phyloP scores from a whole-genome alignment of 1,140 invertebrate genomes.

The Cydia pomonella region DNA sequence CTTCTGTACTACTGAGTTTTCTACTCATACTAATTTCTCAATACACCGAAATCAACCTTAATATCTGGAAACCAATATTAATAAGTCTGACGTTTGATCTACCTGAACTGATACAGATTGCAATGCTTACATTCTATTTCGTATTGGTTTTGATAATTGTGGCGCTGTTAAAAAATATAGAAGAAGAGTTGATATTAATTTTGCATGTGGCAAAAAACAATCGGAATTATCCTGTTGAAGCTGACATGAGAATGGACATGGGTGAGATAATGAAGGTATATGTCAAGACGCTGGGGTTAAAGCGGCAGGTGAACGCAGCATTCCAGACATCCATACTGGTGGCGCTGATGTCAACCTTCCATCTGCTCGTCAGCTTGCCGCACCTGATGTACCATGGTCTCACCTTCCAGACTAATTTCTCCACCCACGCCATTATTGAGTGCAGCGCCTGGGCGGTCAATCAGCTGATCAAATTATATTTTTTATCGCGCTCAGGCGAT shows the following conservation, averaged over 20 bases:
- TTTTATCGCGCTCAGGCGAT: not conserved
- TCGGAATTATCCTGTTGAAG: too few relatives aligned
- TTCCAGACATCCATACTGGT: conserved; percentile 11
- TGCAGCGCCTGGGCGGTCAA: not conserved
- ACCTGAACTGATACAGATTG: not conserved
- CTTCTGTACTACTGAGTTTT: not conserved
- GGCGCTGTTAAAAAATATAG: not conserved
- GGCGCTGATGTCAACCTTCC: not conserved
- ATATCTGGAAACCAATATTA: not conserved
- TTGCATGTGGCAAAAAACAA: not conserved
- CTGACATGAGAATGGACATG: not conserved
- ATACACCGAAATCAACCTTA: not conserved
- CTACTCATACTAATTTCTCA: not conserved
- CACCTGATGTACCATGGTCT: conserved; percentile 1
- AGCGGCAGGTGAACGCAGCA: not conserved
- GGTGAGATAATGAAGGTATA: not conserved
- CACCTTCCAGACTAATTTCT: not conserved
- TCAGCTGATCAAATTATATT: not conserved
- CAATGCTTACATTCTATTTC: not conserved
- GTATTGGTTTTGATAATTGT: conserved; percentile 10
- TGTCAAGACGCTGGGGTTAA: not conserved
- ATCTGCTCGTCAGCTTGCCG: not conserved
- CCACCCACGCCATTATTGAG: not conserved
- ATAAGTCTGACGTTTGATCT: not conserved
- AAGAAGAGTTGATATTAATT: not conserved